Conservation (phyloP, 2,113 vertebrate species). For the Erythrolamprus reginae region DNA sequence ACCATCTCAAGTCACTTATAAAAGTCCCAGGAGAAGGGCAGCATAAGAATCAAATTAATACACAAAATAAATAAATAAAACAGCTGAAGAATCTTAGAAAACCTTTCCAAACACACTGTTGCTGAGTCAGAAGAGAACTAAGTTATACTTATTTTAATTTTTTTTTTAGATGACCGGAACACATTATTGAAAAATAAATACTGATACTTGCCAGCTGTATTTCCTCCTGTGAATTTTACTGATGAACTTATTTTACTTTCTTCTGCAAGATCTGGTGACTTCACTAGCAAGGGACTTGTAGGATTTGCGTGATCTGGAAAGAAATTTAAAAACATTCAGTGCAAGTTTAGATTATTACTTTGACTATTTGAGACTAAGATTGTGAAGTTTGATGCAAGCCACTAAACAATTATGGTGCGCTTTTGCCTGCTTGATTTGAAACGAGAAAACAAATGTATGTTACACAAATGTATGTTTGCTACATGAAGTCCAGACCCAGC, state of each 20-base stretch:
- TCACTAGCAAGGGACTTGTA: conserved; percentile 87
- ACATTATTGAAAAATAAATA: not conserved
- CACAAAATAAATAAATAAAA: too few relatives aligned
- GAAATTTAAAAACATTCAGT: conserved; percentile 29
- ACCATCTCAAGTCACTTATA: too few relatives aligned
- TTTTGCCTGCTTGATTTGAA: not conserved
- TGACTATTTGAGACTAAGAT: not conserved
- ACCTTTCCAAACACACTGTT: not conserved
- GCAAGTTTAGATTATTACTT: not conserved
- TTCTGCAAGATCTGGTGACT: conserved; percentile 88
- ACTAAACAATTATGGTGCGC: not conserved
- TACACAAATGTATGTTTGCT: not conserved
- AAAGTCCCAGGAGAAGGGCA: too few relatives aligned
- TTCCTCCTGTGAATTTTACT: conserved; percentile 88
- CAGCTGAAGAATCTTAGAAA: not conserved
- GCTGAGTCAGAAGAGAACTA: not conserved
- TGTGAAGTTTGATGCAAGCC: not conserved
- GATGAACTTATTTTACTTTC: conserved; percentile 85
- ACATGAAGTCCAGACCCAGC: not conserved
- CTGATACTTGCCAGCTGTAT: conserved; percentile 81
- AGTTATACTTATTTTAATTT: not conserved
- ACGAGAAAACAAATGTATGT: not conserved
- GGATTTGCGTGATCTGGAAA: conserved; percentile 86
- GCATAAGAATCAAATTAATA: too few relatives aligned
- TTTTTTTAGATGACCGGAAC: not conserved